A percentile compares a stretch with the other conserved stretches of the same genome.
These are phyloP conservation scores for Leptatherina wallacei DNA, from an alignment of 2,797 vertebrate genomes.

Conservation along the genomic window DNA sequence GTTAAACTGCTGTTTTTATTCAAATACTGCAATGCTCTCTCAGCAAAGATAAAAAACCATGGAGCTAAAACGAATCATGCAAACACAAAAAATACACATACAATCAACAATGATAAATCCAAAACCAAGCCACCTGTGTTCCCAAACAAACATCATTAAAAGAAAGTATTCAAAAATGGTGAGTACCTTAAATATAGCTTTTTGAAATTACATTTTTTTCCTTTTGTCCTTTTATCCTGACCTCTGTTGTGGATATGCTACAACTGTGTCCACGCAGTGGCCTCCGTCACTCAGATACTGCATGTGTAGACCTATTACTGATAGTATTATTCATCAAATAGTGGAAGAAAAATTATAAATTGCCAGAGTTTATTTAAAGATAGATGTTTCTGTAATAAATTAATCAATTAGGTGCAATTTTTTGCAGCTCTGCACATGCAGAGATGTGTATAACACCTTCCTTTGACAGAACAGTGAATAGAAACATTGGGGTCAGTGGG, in stretches of 20 bases:
- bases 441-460: slow-evolving; percentile 7
- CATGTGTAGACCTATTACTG: not conserved
- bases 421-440: slow-evolving; percentile 15
- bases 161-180: slow-evolving; percentile 20
- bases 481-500: slow-evolving; percentile 26
- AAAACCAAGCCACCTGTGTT: not conserved
- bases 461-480: slow-evolving; percentile 9
- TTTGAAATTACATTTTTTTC: slow-evolving; percentile 22
- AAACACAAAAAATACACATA: slow-evolving; percentile 21
- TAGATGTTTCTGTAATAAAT: slow-evolving; percentile 10
- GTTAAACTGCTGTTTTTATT: slow-evolving; percentile 36
- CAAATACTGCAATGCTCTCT: slow-evolving; percentile 33
- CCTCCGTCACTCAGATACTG: slow-evolving; percentile 23
- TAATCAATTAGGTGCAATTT: slow-evolving; percentile 2
- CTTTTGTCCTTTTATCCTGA: slow-evolving; percentile 22
- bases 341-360: slow-evolving; percentile 5
- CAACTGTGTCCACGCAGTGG: slow-evolving; percentile 13
- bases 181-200: slow-evolving; percentile 4
- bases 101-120: slow-evolving; percentile 27
- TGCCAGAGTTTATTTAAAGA: not conserved
- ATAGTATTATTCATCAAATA: slow-evolving; percentile 22
- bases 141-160: slow-evolving; percentile 21
- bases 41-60: slow-evolving; percentile 34
- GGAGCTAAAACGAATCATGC: slow-evolving; percentile 11
- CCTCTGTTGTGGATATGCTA: slow-evolving; percentile 18